Base-by-base conservation (phyloP, 2,888 invertebrate species). In the Heliconius erato region DNA sequence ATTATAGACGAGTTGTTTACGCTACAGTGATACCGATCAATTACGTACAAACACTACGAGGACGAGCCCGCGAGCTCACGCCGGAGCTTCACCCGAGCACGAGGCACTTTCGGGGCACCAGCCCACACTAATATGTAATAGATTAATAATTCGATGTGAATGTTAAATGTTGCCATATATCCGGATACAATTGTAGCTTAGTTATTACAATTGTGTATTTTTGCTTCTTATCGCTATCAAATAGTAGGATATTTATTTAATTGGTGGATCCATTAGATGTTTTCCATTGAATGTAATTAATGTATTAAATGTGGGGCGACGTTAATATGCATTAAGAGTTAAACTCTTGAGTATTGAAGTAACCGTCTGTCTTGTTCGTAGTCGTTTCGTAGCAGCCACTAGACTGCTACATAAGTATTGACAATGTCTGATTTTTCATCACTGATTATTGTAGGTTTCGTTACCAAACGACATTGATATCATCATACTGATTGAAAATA, bases 131-230 rank as follows among this genome's bases (percentile, higher is more conserved):
- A 74, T 84, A 82, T 80, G 65, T 83, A 83, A 82, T 85, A 85
- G 79, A 76, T 80, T 83, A 84, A 72, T 81, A 78, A 83, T 82
- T 83, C 82, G 82, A 83, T 82, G 84, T 85, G 83, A 84, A 81
- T 84, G 83, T 83, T 84, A 84, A 84, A 84, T 83, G 84, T 84
- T 84, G 84, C 84, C 84, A 84, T 84, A 84, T 84, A 82, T 83
- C 84, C 84, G 79, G 81, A 82, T 81, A 82, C 84, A 79, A 84
- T 79, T 84, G 84, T 84, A 83, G 84, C 81, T 81, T 84, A 84
- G 84, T 81, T 68, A 81, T 81, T 76, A 83, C 84, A 79, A 84
- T 81, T 84, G 82, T 82, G 74, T 84, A 77, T 84, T 79, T 83
- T 84, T 79, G 84, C 80, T 82, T 84, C 82, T 84, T 83, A 83